Evolutionary conservation across 2,113 vertebrate species (phyloP).

Genomic region (Rhipidura dahli): DNA sequence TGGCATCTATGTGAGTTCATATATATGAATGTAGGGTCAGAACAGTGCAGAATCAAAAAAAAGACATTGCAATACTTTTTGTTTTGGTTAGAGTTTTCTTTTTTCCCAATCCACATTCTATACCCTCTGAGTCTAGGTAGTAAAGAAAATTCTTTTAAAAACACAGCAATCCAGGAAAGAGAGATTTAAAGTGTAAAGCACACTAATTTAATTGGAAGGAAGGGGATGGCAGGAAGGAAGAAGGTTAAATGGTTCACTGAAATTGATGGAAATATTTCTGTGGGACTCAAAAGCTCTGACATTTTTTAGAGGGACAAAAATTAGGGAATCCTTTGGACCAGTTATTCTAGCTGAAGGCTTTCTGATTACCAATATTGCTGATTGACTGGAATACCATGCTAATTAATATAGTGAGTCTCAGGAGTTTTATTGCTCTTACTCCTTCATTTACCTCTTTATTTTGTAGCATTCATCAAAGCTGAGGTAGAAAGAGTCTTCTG

Average conservation of each 20-base stretch:
- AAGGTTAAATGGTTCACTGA: background rate
- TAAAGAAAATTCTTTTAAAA: background rate
- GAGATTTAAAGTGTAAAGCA: background rate
- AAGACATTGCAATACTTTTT: background rate
- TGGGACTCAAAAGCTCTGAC: background rate
- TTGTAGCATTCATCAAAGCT: background rate
- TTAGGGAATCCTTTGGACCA: background rate
- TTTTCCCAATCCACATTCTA: background rate
- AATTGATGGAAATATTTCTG: background rate
- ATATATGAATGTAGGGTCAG: background rate
- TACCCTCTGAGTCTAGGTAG: background rate
- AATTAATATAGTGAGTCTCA: constrained; percentile 19
- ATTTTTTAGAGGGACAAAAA: constrained; percentile 8
- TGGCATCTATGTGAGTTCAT: background rate
- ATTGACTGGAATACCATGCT: background rate
- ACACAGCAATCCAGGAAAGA: background rate
- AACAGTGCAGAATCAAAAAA: background rate
- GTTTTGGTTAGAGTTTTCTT: background rate
- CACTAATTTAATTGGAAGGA: background rate
- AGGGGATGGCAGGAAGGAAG: background rate
- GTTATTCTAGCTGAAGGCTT: background rate
- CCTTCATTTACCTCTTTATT: background rate
- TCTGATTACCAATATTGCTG: background rate
- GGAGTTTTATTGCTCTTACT: background rate
- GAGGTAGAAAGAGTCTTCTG: background rate